phyloP scores from a whole-genome alignment of 2,797 vertebrate genomes.

The Enteromius unitaeniatus region DNA sequence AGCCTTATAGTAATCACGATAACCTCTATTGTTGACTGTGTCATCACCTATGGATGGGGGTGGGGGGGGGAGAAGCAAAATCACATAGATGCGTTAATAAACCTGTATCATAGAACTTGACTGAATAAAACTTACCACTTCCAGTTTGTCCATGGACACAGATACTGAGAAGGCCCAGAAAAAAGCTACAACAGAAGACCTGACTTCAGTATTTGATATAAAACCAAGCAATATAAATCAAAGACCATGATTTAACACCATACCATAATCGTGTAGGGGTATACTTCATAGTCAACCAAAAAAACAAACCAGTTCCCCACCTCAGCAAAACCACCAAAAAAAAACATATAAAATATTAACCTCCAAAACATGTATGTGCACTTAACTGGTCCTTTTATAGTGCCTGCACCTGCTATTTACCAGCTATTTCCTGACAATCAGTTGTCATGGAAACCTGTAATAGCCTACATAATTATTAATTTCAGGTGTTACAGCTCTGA shows the following conservation, averaged over 20 bases:
- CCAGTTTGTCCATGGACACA: background rate
- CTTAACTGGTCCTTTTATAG: background rate
- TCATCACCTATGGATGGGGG: too few relatives aligned
- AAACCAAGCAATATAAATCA: background rate
- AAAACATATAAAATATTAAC: background rate
- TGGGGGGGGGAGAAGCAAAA: rapidly evolving
- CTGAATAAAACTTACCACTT: conserved; percentile 7
- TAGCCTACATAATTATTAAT: background rate
- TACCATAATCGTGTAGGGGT: background rate
- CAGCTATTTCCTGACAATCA: background rate
- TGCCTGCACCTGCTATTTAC: background rate
- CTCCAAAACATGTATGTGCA: background rate
- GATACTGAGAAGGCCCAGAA: background rate
- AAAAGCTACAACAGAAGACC: background rate
- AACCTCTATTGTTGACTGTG: background rate
- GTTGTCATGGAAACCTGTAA: conserved; percentile 30
- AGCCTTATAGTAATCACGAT: background rate
- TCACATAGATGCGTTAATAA: background rate
- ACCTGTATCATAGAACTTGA: background rate
- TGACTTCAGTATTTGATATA: background rate
- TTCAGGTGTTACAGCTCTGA: background rate
- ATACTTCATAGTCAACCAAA: background rate
- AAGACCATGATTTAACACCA: too few relatives aligned
- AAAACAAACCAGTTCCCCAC: background rate
- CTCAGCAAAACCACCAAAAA: background rate